Conservation (phyloP, 2,797 vertebrate genomes). For the Dallia pectoralis region DNA sequence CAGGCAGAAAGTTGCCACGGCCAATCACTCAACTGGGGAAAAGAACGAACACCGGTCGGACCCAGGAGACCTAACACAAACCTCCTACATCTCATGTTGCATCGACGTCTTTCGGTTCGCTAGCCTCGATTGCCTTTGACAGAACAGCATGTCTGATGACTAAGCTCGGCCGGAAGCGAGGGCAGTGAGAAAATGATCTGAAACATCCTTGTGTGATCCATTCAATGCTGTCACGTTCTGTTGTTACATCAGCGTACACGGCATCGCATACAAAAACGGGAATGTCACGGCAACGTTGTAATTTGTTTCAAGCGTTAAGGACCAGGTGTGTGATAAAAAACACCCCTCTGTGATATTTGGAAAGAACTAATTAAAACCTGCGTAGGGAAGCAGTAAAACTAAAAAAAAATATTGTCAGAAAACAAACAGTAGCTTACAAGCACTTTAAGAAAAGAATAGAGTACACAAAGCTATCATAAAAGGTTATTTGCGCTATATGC, state of each 20-base stretch:
- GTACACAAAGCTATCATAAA: background rate
- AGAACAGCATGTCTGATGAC: slow-evolving; percentile 40
- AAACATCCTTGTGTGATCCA: slow-evolving; percentile 21
- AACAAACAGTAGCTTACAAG: background rate
- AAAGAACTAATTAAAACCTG: background rate
- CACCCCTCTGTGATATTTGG: background rate
- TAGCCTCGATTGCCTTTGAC: slow-evolving; percentile 34
- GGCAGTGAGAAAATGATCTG: slow-evolving; percentile 32
- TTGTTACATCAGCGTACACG: background rate
- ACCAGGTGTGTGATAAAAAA: background rate
- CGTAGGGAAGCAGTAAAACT: background rate
- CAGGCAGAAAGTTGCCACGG: slow-evolving; percentile 29
- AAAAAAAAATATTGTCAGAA: background rate
- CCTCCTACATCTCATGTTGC: slow-evolving; percentile 21
- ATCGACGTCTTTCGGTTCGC: slow-evolving; percentile 30
- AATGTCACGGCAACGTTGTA: slow-evolving; percentile 2
- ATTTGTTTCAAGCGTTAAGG: background rate
- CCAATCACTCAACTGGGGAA: slow-evolving; percentile 13
- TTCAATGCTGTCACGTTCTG: background rate
- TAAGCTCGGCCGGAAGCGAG: slow-evolving; percentile 14
- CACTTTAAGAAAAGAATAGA: background rate
- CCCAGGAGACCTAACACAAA: slow-evolving; percentile 10
- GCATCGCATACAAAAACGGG: background rate
- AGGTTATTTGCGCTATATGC: background rate
- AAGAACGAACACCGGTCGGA: slow-evolving; percentile 1